Evolutionary conservation across 1,140 invertebrate genomes (phyloP), one percentile per base, ranked within the genome.

Genomic region (Trachelipus rathkii): DNA sequence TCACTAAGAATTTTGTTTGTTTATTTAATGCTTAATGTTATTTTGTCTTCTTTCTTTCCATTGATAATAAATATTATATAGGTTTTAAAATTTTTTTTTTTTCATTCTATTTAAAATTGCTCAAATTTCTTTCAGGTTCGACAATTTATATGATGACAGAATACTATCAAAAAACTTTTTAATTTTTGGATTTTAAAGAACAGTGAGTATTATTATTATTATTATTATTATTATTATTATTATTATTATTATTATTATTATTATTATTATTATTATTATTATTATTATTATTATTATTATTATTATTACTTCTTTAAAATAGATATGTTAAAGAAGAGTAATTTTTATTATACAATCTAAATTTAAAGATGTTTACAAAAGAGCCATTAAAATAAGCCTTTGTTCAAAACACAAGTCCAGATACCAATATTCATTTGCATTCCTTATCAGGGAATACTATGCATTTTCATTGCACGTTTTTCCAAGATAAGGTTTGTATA

Each of bases 391-490:
- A 92, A 85, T 91, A 89, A 84, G 93, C 95, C 75, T 90, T 89
- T 77, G 86, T 95, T 53, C 89, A 91, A 83, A 95, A 95, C 87
- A 88, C 88, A 83, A 90, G 93, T 87, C 87, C 87, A 79, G 89
- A 90, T 84, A 89, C 87, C 84, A 93, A 89, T 81, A 89, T 96
- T 82, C 91, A 93, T 85, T 87, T 96, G 82, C 89, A 91, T 83
- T 93, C 93, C 69, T 93, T 96, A 85, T 93, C 93, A 70, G 93
- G 93, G 80, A 93, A 90, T 84, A 95, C 92, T 75, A 89, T 91
- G 76, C 91, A 94, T 86, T 95, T 95, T 88, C 93, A 95, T 86
- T 94, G 93, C 84, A 95, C 93, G 81, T 95, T 95, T 88, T 95
- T 95, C 87, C 90, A 94, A 85, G 91, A 94, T 83, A 94, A 94